Conservation (phyloP, 2,888 invertebrate species). For the Drosophila stalkeri region DNA sequence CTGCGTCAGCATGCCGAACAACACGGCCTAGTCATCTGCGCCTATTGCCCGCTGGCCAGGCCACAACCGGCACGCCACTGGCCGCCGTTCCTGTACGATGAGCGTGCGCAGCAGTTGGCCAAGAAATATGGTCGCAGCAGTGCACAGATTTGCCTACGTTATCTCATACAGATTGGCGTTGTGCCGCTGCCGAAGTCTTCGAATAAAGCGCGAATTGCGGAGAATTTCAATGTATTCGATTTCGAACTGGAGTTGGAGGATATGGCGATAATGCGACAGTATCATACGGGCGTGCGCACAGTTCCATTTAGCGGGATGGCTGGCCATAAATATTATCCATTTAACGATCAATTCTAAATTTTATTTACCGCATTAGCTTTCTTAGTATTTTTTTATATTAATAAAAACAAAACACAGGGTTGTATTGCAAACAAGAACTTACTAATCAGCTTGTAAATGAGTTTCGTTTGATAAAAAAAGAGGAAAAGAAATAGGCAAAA, state of each 20-base stretch:
- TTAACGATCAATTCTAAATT: slow-evolving; percentile 77
- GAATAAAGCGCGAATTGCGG: slow-evolving; percentile 85
- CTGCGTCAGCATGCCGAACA: slow-evolving; percentile 89
- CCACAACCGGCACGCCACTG: slow-evolving; percentile 87
- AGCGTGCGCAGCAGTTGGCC: slow-evolving; percentile 86
- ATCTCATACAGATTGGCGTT: slow-evolving; percentile 86
- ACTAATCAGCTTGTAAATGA: slow-evolving; percentile 47
- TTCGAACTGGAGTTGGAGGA: slow-evolving; percentile 87
- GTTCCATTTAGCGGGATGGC: slow-evolving; percentile 82
- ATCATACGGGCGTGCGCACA: slow-evolving; percentile 75
- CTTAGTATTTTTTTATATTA: slow-evolving; percentile 36
- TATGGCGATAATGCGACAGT: slow-evolving; percentile 75
- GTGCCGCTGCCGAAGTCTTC: slow-evolving; percentile 88
- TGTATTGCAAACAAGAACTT: slow-evolving; percentile 14
- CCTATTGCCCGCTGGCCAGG: slow-evolving; percentile 91
- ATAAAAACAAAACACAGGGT: slow-evolving; percentile 39
- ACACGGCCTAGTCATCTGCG: slow-evolving; percentile 88
- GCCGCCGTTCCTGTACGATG: slow-evolving; percentile 84
- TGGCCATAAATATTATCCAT: slow-evolving; percentile 82
- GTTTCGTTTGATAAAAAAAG: slow-evolving; percentile 43
- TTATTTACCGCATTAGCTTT: slow-evolving; percentile 9
- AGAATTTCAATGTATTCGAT: slow-evolving; percentile 87
- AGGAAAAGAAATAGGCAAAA: slow-evolving; percentile 20
- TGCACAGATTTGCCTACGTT: slow-evolving; percentile 88
- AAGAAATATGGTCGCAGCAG: slow-evolving; percentile 88